Conservation (phyloP, 2,797 vertebrate genomes). For the Enteromius thamalakanensis region DNA sequence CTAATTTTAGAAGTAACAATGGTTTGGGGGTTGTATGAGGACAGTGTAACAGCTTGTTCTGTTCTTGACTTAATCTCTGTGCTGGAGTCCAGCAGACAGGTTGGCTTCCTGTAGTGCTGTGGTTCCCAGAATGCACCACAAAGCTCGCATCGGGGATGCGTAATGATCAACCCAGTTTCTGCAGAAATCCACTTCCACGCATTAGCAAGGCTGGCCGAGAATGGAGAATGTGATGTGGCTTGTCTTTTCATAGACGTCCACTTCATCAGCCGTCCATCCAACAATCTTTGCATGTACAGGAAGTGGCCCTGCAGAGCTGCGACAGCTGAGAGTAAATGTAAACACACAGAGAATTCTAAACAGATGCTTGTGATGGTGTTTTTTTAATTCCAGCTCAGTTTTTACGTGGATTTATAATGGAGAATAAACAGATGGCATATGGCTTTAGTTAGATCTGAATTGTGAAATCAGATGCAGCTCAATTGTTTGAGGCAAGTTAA, state of each 20-base stretch:
- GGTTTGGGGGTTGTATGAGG: constrained; percentile 5
- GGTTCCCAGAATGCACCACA: constrained; percentile 31
- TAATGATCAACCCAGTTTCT: constrained; percentile 40
- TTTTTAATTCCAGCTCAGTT: not conserved
- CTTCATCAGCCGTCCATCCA: not conserved
- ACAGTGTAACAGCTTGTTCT: constrained; percentile 13
- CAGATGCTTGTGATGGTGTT: constrained; percentile 25
- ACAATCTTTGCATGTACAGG: not conserved
- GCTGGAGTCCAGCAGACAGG: constrained; percentile 30
- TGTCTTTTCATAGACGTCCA: constrained; percentile 7
- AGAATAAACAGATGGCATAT: constrained; percentile 16
- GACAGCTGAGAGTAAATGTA: constrained; percentile 6
- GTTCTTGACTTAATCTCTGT: constrained; percentile 15
- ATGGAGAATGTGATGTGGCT: not conserved
- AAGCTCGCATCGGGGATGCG: not conserved
- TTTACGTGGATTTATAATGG: not conserved
- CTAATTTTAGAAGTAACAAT: not conserved
- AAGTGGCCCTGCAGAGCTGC: constrained; percentile 25
- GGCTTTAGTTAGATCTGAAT: not conserved
- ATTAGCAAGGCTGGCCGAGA: not conserved
- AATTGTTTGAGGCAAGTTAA: not conserved
- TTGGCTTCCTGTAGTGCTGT: constrained; percentile 16
- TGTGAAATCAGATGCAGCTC: not conserved
- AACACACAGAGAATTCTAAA: constrained; percentile 22
- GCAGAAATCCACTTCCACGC: constrained; percentile 7